These are phyloP conservation scores for Dromius quadrimaculatus DNA, from an alignment of 2,888 invertebrate species.

Conservation along the genomic window DNA sequence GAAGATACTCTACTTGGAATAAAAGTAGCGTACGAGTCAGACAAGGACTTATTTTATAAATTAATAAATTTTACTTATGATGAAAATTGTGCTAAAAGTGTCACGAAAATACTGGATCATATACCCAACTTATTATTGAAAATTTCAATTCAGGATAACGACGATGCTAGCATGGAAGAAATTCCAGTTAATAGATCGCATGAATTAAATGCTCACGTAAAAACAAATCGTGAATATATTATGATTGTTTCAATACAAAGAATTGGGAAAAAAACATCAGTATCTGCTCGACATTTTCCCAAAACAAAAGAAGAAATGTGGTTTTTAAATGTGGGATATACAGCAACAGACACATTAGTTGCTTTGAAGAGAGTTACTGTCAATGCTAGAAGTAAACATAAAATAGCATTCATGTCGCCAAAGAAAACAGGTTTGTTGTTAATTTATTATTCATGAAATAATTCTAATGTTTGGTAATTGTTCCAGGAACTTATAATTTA, in stretches of 20 bases:
- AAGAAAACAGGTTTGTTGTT: conserved; percentile 65
- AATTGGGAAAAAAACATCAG: conserved; percentile 67
- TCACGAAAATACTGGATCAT: conserved; percentile 20
- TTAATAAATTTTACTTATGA: conserved; percentile 41
- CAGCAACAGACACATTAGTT: conserved; percentile 77
- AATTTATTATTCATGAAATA: conserved; percentile 18
- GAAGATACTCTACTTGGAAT: conserved; percentile 13
- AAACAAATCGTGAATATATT: conserved; percentile 61
- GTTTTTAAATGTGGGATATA: conserved; percentile 87
- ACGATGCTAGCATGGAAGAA: conserved; percentile 2
- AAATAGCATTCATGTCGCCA: conserved; percentile 75
- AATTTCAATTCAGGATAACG: conserved; percentile 14
- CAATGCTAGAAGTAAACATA: conserved; percentile 66
- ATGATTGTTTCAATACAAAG: conserved; percentile 60
- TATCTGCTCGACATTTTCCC: conserved; percentile 87
- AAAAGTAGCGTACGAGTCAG: conserved; percentile 57
- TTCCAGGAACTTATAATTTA: conserved; percentile 79
- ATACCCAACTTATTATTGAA: conserved; percentile 14
- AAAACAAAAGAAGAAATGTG: conserved; percentile 97
- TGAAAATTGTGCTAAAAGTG: neutral
- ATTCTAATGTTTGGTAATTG: conserved; percentile 50
- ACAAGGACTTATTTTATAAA: conserved; percentile 61
- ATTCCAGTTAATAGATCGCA: neutral
- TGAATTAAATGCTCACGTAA: conserved; percentile 64
- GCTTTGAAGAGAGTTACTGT: conserved; percentile 83